Evolutionary conservation across 2,888 invertebrate species (phyloP).

Genomic region (Diplolepis rosae): DNA sequence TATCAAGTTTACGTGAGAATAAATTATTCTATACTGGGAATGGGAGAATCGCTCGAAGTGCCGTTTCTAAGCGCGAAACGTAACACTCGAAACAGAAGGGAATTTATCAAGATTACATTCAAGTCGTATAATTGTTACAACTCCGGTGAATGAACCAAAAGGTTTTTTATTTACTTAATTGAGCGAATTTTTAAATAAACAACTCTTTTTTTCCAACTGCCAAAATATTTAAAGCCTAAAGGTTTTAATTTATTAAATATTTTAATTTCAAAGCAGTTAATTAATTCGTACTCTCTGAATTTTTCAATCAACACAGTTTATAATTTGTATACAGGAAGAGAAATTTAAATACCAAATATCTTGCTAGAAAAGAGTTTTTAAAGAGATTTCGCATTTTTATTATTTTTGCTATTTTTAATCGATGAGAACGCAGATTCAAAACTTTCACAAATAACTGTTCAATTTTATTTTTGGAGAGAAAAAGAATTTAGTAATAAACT

Average conservation of each 20-base stretch:
- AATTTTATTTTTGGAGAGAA: background rate
- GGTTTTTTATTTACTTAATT: background rate
- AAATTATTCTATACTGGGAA: conserved; percentile 20
- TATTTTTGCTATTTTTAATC: background rate
- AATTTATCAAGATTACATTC: conserved; percentile 17
- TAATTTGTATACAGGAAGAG: no score
- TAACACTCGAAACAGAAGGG: background rate
- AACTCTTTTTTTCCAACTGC: background rate
- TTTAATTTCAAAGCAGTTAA: background rate
- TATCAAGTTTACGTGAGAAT: conserved; percentile 19
- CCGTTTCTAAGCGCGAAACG: conserved; percentile 15
- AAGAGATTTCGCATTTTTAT: background rate
- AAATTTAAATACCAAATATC: background rate
- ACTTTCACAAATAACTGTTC: no score
- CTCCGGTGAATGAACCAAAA: conserved; percentile 4
- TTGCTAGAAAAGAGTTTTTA: background rate
- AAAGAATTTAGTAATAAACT: background rate
- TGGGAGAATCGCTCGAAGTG: conserved; percentile 7
- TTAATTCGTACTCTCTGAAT: background rate
- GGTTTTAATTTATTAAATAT: background rate
- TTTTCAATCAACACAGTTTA: no score
- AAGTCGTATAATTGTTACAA: conserved; percentile 16
- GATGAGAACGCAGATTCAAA: no score
- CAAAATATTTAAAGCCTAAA: background rate
- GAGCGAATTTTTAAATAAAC: no score